Conservation (phyloP, 2,888 invertebrate genomes). For the Volucella inanis region DNA sequence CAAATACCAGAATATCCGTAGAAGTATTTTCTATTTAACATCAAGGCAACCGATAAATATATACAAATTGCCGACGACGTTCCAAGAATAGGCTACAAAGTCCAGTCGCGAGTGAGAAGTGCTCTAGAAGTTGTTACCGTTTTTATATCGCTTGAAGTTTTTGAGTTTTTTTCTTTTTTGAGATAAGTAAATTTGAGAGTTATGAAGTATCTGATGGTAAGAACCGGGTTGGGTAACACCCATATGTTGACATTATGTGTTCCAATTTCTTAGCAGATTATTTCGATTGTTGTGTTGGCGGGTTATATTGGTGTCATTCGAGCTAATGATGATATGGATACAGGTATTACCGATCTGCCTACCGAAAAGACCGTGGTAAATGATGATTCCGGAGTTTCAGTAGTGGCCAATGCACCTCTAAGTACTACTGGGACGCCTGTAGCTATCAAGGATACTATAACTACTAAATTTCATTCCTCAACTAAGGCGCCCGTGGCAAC, state of each 20-base stretch:
- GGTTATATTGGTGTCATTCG: neutral
- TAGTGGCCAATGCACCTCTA: too few relatives aligned
- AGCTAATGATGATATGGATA: constrained; percentile 6
- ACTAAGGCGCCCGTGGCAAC: too few relatives aligned
- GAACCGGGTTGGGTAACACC: constrained; percentile 29
- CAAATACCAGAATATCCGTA: constrained; percentile 2
- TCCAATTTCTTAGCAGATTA: constrained; percentile 35
- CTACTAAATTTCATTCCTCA: too few relatives aligned
- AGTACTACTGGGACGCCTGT: too few relatives aligned
- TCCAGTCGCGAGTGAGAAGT: constrained; percentile 66
- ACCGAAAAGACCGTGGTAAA: constrained; percentile 7
- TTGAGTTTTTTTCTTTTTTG: neutral
- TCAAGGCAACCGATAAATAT: constrained; percentile 9
- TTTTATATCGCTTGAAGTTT: constrained; percentile 42
- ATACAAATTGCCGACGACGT: constrained; percentile 33
- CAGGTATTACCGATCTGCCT: constrained; percentile 6
- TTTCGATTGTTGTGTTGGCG: constrained; percentile 26
- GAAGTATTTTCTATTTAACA: constrained; percentile 41
- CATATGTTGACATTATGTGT: constrained; percentile 1
- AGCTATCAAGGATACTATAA: too few relatives aligned
- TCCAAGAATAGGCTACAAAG: constrained; percentile 49
- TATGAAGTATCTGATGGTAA: constrained; percentile 54
- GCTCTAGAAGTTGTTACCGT: constrained; percentile 25
- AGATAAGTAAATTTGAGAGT: neutral
- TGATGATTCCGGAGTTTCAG: neutral